Conservation (phyloP, 2,797 vertebrate genomes). For the Morus bassanus region DNA sequence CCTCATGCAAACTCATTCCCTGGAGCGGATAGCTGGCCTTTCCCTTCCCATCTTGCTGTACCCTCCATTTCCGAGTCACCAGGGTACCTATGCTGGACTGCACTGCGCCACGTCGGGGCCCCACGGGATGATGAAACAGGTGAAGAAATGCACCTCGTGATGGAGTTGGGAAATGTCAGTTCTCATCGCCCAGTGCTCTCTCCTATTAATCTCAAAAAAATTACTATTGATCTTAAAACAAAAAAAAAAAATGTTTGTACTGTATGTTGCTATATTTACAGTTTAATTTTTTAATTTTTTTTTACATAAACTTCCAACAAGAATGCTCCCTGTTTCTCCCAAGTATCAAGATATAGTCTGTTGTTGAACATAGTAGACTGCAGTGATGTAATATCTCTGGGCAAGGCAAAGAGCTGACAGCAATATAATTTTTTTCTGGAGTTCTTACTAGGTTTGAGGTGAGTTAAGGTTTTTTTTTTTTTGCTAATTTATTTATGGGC, state of each 20-base stretch:
- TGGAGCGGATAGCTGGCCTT: not conserved
- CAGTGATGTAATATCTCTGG: not conserved
- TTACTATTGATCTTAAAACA: not conserved
- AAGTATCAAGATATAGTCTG: not conserved
- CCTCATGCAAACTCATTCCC: not conserved
- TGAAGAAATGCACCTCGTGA: not conserved
- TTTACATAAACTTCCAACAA: not conserved
- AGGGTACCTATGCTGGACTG: not conserved
- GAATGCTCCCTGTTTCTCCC: not conserved
- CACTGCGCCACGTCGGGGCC: accelerated
- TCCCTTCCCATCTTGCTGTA: not conserved
- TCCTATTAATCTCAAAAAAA: not conserved
- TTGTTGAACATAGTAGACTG: not conserved
- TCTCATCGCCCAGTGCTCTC: not conserved
- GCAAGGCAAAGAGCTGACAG: not conserved
- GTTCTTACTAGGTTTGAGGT: not conserved
- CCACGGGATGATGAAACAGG: accelerated
- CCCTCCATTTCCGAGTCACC: not conserved
- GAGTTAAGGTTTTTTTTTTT: not conserved
- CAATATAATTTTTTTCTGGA: not conserved
- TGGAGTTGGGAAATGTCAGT: not conserved
- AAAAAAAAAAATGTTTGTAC: not conserved
- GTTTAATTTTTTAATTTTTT: not conserved
- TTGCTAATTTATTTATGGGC: slow-evolving; percentile 13
- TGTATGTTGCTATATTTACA: not conserved